Base-by-base conservation (phyloP, 2,113 vertebrate species). In the Glaucomys volans region DNA sequence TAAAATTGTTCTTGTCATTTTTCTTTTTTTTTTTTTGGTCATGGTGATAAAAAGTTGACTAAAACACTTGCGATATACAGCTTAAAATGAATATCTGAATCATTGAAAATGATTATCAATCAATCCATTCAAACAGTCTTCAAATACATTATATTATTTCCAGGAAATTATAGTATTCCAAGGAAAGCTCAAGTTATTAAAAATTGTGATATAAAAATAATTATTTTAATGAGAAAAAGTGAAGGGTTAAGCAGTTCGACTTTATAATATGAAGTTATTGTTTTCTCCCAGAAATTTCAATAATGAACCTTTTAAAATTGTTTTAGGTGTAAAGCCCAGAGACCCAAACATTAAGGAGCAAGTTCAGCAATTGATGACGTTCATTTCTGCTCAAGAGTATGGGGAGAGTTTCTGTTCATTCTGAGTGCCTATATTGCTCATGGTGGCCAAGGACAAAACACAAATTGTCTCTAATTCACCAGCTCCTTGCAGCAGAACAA, bases 121-220 rank as follows among this genome's bases (percentile, higher is more conserved):
- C 0, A 18, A 57, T 54, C 28, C 81, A 52, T 26, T n/a, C 52
- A 82, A 94, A 69, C 2, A 90, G 1, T 93, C 30, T 83, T 82
- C 24, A 74, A 85, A 67, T 69, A 72, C n/a, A n/a, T 52, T 72
- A 3, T 32, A 52, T 44, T 77, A 30, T 59, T 93, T 59, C 40
- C 17, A 86, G n/a, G 22, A 93, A 95, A 96, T 52, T 72, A 3
- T 32, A 52, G 52, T 77, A 30, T 59, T 93, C 66, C 40, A 13
- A 86, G n/a, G 22, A 93, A 95, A 96, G 30, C 8, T 42, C 4
- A 40, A 77, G 52, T 64, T 89, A 75, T 93, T 62, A 91, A 94
- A 94, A 94, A 82, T 28, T 85, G 2, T 30, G 84, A 76, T 57
- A 28, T 74, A 79, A 82, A 77, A 95, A 93, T 54, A 94, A 50